These are phyloP conservation scores for Hyla sarda DNA, from an alignment of 2,113 vertebrate genomes.

Conservation along the genomic window DNA sequence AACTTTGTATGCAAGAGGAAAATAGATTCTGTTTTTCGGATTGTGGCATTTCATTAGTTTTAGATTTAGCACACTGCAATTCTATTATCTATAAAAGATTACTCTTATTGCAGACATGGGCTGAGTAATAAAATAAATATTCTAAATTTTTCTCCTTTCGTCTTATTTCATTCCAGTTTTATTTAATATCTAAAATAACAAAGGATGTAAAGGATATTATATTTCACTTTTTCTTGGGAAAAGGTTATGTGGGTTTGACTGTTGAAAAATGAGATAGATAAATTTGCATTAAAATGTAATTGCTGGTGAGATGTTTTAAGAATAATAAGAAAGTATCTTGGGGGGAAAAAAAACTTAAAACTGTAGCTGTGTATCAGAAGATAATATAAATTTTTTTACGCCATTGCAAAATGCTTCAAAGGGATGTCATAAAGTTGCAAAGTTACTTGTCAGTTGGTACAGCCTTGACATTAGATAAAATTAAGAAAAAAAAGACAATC, in stretches of 20 bases:
- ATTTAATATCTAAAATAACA: conserved; percentile 60
- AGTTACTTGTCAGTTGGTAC: conserved; percentile 48
- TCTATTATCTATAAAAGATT: conserved; percentile 60
- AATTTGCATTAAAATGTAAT: conserved; percentile 59
- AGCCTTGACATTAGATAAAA: conserved; percentile 26
- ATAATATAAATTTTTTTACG: conserved; percentile 41
- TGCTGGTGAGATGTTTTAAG: conserved; percentile 51
- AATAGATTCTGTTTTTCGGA: conserved; percentile 51
- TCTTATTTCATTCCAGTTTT: conserved; percentile 48
- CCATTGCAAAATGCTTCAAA: conserved; percentile 39
- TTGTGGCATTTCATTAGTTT: conserved; percentile 61
- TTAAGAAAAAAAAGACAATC: not conserved
- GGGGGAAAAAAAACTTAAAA: conserved; percentile 35
- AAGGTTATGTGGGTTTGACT: conserved; percentile 59
- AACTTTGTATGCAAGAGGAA: conserved; percentile 30
- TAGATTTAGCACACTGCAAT: conserved; percentile 59
- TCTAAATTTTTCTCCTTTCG: conserved; percentile 43
- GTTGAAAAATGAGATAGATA: conserved; percentile 54
- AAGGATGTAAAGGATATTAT: conserved; percentile 57
- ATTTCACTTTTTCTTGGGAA: conserved; percentile 48
- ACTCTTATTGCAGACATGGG: conserved; percentile 46
- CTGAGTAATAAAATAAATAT: conserved; percentile 59
- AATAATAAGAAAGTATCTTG: conserved; percentile 56
- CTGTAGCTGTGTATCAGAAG: not conserved
- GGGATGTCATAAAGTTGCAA: conserved; percentile 36